A percentile compares a stretch with the other conserved stretches of the same genome.
These are phyloP conservation scores for Lasiurus borealis DNA, from an alignment of 2,113 vertebrate genomes.

Conservation along the genomic window DNA sequence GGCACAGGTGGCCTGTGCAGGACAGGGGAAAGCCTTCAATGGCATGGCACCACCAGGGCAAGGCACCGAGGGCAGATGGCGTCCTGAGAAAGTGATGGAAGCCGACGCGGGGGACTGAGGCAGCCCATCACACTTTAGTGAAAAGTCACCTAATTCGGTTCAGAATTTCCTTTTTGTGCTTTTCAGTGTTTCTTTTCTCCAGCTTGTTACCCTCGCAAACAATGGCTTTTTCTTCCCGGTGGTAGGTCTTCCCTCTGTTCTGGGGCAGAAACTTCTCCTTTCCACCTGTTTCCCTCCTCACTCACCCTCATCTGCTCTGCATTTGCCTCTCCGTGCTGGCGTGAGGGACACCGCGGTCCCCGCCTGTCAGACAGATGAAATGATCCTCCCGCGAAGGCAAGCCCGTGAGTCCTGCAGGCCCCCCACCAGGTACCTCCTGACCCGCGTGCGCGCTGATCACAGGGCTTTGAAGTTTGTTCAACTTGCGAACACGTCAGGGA, in stretches of 20 bases:
- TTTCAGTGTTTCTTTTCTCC: background rate
- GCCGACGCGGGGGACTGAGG: background rate
- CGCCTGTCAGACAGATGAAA: background rate
- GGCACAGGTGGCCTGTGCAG: conserved; percentile 16
- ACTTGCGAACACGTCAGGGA: conserved; percentile 76
- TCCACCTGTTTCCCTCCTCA: background rate
- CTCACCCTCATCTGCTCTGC: background rate
- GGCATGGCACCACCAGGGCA: background rate
- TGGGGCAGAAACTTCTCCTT: background rate
- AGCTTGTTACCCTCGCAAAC: background rate
- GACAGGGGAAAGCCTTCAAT: background rate
- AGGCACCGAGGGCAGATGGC: conserved; percentile 42
- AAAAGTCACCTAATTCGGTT: background rate
- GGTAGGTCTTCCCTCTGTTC: conserved; percentile 2
- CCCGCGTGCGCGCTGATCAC: conserved; percentile 44
- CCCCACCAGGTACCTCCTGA: conserved; percentile 67
- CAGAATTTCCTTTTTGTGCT: background rate
- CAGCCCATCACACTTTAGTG: background rate
- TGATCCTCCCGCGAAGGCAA: background rate
- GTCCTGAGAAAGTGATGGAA: background rate
- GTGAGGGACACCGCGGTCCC: background rate
- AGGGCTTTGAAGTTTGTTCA: conserved; percentile 71
- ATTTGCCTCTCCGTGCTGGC: background rate
- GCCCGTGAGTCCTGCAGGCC: background rate
- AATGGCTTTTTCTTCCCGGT: conserved; percentile 24